Evolutionary conservation across 2,797 vertebrate species (phyloP).

Genomic region (Lacerta agilis): DNA sequence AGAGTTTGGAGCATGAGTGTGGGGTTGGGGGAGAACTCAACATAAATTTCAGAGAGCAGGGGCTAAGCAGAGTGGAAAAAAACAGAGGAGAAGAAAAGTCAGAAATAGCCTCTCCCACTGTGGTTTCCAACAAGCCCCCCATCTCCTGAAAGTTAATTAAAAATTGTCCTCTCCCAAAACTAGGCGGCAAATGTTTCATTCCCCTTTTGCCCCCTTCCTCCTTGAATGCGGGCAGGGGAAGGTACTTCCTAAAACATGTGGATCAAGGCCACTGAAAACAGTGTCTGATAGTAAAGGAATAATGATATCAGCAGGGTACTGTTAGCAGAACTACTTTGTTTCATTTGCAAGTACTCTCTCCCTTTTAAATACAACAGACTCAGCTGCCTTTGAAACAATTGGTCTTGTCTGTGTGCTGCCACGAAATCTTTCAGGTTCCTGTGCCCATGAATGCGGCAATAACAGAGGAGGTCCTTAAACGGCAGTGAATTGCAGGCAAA

Average conservation of each 20-base stretch:
- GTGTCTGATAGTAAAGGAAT: conserved; percentile 9
- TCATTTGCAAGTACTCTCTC: conserved; percentile 14
- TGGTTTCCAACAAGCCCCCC: not conserved
- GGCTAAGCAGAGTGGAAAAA: not conserved
- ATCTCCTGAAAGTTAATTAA: not conserved
- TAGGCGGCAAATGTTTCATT: no score
- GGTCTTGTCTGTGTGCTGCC: not conserved
- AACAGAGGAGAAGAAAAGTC: no score
- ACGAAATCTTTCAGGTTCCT: not conserved
- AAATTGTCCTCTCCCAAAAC: not conserved
- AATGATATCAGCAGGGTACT: conserved; percentile 2
- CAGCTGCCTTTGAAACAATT: conserved; percentile 9
- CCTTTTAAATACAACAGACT: not conserved
- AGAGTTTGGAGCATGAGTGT: not conserved
- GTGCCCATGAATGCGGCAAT: not conserved
- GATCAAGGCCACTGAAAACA: not conserved
- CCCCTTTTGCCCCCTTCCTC: not conserved
- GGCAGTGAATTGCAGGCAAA: conserved; percentile 41
- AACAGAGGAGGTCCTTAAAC: conserved; percentile 39
- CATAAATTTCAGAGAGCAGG: not conserved
- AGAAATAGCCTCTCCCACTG: not conserved
- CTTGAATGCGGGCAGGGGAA: not conserved
- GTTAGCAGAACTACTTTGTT: conserved; percentile 3
- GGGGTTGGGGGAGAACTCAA: not conserved
- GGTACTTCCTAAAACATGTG: not conserved